Evolutionary conservation across 2,113 vertebrate species (phyloP), one percentile per base, ranked within the genome.

Genomic region (Hippoglossus stenolepis): DNA sequence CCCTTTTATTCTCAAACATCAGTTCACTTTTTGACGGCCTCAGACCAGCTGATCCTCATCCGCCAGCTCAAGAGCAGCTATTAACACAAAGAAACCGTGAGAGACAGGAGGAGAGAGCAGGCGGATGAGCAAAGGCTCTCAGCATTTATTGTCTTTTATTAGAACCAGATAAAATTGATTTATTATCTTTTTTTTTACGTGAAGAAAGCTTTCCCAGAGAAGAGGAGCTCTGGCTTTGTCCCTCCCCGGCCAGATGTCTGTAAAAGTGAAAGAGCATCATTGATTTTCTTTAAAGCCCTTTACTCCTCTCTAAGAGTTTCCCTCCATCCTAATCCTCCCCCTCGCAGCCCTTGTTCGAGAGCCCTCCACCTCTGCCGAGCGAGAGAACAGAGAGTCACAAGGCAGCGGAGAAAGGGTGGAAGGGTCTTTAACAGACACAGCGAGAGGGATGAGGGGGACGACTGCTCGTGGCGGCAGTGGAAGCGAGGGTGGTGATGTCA

Each of bases 281-380:
- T 84, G 88, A 93, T 91, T 89, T 85, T 83, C 40, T 75, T 78
- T 77, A 77, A 91, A 85, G 35, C 15, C 71, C 70, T 89, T 85
- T 74, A 54, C 62, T 76, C 69, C 40, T 23, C 40, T 67, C 68
- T 56, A 53, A 73, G 62, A 71, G 57, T 40, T 53, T 56, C 56
- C 62, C 62, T 15, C 56, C 60, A 4, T 45, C 4, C 28, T 80
- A 24, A 47, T 61, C 53, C 57, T 53, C 77, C 58, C 59, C 47
- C 10, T 61, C n/a, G n/a, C 54, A 68, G 49, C 60, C 47, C 79
- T 77, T 11, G 2, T 66, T 70, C 49, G 20, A 78, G 40, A 81
- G 62, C 68, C 61, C 85, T 81, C 84, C 64, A 81, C 78, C 58
- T 54, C 53, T 79, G 17, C 15, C 53, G 47, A 38, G 28, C 12